Evolutionary conservation across 1,140 invertebrate genomes (phyloP).

Genomic region (Phthorimaea operculella): DNA sequence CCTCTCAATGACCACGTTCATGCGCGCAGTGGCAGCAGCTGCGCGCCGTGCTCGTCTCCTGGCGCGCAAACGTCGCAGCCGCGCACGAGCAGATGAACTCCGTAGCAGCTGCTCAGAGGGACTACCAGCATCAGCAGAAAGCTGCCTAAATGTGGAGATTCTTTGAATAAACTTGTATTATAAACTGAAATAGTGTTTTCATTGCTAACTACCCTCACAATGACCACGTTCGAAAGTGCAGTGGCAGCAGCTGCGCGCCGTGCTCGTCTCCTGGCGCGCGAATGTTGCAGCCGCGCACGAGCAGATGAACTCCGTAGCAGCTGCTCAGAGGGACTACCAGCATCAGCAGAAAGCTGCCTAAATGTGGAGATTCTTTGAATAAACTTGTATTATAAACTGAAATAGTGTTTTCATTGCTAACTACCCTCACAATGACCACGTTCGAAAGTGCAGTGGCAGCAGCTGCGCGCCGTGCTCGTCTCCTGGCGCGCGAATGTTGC

Average conservation of each 20-base stretch:
- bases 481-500: constrained; percentile 87
- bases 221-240: constrained; percentile 72
- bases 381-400: constrained; percentile 2
- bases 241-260: constrained; percentile 89
- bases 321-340: constrained; percentile 72
- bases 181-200: background rate
- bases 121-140: constrained; percentile 64
- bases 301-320: constrained; percentile 77
- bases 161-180: background rate
- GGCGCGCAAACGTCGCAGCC: constrained; percentile 84
- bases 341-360: constrained; percentile 43
- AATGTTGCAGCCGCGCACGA: constrained; percentile 85
- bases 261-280: constrained; percentile 86
- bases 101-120: constrained; percentile 75
- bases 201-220: too few species aligned
- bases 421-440: too few species aligned
- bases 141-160: constrained; percentile 12
- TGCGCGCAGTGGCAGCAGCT: constrained; percentile 92
- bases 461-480: constrained; percentile 84
- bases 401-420: too few species aligned
- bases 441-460: constrained; percentile 94
- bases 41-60: constrained; percentile 83
- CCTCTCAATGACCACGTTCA: too few species aligned
- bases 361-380: background rate
- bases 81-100: constrained; percentile 85